These are phyloP conservation scores for Lithophane ornitopus DNA, from an alignment of 2,888 invertebrate genomes.

Conservation along the genomic window DNA sequence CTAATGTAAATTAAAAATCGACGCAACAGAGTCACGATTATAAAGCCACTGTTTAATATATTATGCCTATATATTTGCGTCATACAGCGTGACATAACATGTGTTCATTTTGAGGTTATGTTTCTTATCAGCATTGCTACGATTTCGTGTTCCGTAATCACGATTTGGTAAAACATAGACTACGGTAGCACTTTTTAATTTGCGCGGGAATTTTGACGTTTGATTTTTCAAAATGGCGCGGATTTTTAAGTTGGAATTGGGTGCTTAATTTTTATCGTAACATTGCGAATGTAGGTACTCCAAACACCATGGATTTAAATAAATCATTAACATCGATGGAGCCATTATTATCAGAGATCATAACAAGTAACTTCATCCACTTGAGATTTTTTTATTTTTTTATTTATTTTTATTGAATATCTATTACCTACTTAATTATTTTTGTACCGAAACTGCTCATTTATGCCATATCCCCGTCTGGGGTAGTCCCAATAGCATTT, in stretches of 20 bases:
- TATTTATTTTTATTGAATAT: background rate
- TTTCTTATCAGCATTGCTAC: conserved; percentile 52
- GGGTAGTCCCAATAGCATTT: background rate
- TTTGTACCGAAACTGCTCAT: background rate
- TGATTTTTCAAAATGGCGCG: conserved; percentile 48
- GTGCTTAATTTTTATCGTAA: background rate
- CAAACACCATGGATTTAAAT: background rate
- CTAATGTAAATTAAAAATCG: conserved; percentile 36
- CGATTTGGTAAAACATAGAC: conserved; percentile 38
- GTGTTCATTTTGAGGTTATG: conserved; percentile 67
- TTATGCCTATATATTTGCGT: conserved; percentile 32
- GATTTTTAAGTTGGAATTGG: conserved; percentile 2
- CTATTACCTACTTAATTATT: background rate
- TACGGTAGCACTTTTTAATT: conserved; percentile 29
- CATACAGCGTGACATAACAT: conserved; percentile 57
- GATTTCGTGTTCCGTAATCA: conserved; percentile 41
- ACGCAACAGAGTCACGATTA: conserved; percentile 19
- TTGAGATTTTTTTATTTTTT: too few species aligned
- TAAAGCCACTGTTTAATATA: conserved; percentile 12
- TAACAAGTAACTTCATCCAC: background rate
- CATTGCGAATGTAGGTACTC: background rate
- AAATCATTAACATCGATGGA: too few species aligned
- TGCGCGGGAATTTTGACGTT: conserved; percentile 51
- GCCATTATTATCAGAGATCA: background rate
- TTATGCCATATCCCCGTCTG: too few species aligned